phyloP scores from a whole-genome alignment of 2,888 invertebrate genomes.

The Encarsia formosa region DNA sequence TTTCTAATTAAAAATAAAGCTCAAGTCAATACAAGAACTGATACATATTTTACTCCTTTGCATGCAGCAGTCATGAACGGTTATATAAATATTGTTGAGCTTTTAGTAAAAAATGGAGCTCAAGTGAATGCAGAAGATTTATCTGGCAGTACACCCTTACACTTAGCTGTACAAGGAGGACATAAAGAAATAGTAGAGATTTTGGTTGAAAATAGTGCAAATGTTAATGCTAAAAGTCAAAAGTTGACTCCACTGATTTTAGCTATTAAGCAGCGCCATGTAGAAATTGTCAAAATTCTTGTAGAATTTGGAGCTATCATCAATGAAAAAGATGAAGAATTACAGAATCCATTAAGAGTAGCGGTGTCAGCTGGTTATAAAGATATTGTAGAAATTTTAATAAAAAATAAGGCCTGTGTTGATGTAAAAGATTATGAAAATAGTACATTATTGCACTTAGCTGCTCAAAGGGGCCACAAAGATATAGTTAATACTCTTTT shows the following conservation, averaged over 20 bases:
- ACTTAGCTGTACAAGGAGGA: background rate
- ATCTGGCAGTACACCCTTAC: background rate
- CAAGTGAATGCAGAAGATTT: background rate
- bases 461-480: slow-evolving; percentile 33
- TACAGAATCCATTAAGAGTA: background rate
- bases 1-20: slow-evolving; percentile 24
- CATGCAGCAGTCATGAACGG: slow-evolving; percentile 27
- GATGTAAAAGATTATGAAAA: slow-evolving; percentile 26
- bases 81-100: background rate
- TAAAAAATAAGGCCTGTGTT: slow-evolving; percentile 12
- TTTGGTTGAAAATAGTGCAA: background rate
- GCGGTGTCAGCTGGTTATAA: slow-evolving; percentile 8
- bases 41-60: slow-evolving; percentile 25
- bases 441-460: slow-evolving; percentile 35
- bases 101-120: background rate
- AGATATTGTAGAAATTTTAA: slow-evolving; percentile 4
- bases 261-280: background rate
- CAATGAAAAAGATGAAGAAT: slow-evolving; percentile 16
- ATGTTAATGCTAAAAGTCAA: background rate
- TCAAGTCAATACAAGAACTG: slow-evolving; percentile 19
- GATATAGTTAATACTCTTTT: slow-evolving; percentile 25
- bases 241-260: background rate
- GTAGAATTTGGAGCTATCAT: slow-evolving; percentile 31
- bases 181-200: background rate
- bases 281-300: slow-evolving; percentile 21